Evolutionary conservation across 1,140 invertebrate species (phyloP).

Genomic region (Caerostris darwini): DNA sequence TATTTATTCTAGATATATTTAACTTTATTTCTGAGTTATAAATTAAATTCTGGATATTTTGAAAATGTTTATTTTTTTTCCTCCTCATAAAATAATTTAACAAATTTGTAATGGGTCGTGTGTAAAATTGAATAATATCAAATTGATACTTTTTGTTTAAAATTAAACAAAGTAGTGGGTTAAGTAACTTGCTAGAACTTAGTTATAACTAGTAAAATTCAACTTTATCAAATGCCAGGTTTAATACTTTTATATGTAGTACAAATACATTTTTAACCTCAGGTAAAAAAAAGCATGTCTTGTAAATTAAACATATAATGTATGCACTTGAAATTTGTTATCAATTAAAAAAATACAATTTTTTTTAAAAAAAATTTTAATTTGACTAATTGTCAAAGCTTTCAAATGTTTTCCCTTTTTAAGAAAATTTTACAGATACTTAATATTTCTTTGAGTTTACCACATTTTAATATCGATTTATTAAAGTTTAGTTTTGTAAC

Average conservation of each 20-base stretch:
- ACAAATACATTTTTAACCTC: not conserved
- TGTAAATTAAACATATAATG: too few relatives aligned
- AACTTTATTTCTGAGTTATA: too few relatives aligned
- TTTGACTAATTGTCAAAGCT: not conserved
- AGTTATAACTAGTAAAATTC: not conserved
- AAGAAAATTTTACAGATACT: too few relatives aligned
- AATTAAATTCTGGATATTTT: too few relatives aligned
- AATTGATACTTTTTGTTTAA: not conserved
- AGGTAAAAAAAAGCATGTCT: not conserved
- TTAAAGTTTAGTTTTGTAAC: too few relatives aligned
- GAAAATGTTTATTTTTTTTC: too few relatives aligned
- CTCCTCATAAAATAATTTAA: not conserved
- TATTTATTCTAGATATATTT: too few relatives aligned
- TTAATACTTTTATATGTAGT: conserved; percentile 1
- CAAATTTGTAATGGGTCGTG: not conserved
- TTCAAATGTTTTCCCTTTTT: not conserved
- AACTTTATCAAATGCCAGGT: conserved; percentile 8
- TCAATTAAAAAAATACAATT: too few relatives aligned
- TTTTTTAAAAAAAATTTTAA: not conserved
- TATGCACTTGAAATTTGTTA: too few relatives aligned
- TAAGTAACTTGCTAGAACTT: not conserved
- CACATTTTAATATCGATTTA: too few relatives aligned
- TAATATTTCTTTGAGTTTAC: too few relatives aligned
- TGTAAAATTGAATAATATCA: not conserved
- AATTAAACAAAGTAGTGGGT: not conserved